Evolutionary conservation across 2,888 invertebrate genomes (phyloP).

Genomic region (Automeris io): DNA sequence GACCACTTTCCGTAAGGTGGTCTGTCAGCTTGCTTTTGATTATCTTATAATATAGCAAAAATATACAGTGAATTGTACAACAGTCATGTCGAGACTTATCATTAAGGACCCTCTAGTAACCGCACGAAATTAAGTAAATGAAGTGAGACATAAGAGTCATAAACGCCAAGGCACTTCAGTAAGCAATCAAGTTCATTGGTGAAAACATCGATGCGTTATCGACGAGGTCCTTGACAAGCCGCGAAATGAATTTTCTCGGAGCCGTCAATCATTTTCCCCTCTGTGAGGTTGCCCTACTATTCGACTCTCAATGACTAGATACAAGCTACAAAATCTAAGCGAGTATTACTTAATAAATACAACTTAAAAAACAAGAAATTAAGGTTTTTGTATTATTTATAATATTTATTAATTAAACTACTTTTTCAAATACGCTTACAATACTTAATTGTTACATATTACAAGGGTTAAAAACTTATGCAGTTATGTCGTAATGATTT

Average conservation of each 20-base stretch:
- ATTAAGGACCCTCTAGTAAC: conserved; percentile 4
- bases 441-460: too few species aligned
- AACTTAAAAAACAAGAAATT: too few species aligned
- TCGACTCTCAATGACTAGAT: conserved; percentile 28
- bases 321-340: conserved; percentile 16
- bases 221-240: conserved; percentile 67
- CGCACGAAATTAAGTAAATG: conserved; percentile 53
- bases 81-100: conserved; percentile 13
- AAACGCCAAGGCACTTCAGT: conserved; percentile 49
- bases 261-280: conserved; percentile 76
- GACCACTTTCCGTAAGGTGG: too few species aligned
- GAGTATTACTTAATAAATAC: background rate
- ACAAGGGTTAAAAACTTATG: too few species aligned
- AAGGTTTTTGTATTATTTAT: too few species aligned
- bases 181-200: conserved; percentile 50
- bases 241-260: conserved; percentile 73
- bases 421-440: too few species aligned
- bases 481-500: too few species aligned
- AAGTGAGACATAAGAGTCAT: conserved; percentile 53
- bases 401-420: too few species aligned
- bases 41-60: too few species aligned
- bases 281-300: conserved; percentile 32
- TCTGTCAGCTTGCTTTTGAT: too few species aligned
- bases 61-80: too few species aligned
- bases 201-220: conserved; percentile 49